Base-by-base conservation (phyloP, 2,113 vertebrate species). In the Pangasianodon gigas region DNA sequence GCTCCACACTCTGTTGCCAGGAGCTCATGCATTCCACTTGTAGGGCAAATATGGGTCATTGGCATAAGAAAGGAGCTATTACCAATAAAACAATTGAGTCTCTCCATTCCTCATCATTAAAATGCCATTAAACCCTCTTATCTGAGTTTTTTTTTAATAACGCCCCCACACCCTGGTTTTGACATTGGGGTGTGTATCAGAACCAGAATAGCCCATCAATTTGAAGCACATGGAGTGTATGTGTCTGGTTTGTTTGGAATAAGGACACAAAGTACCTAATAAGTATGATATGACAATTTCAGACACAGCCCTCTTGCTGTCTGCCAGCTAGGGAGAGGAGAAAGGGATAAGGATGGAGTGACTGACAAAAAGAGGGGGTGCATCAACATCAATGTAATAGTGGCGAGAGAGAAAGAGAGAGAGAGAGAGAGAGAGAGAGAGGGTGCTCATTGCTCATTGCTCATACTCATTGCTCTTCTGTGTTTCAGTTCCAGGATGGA, bases 401-500 rank as follows among this genome's bases (percentile, higher is more conserved):
- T 48, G 11, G 19, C 26, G 13, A 14, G 52, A 29, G 75, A 75
- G 37, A 75, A 18, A 75, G 18, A 44, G 71, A 74, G 2, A 74
- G 14, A 41, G 37, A 74, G 71, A 44, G 37, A 3, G 67, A 56
- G 29, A 54, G 18, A 37, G 56, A n/a, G 29, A 32, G 48, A 44
- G n/a, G n/a, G n/a, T n/a, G n/a, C n/a, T n/a, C n/a, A n/a, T n/a
- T n/a, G n/a, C n/a, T n/a, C n/a, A n/a, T n/a, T n/a, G n/a, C n/a
- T n/a, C n/a, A n/a, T n/a, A 56, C 37, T 41, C 26, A 80, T 48
- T 21, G 71, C 32, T 51, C 32, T 44, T 67, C 65, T 86, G 29
- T 80, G 19, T 91, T 81, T 75, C 95, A 99, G 98, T 98, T 97
- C 91, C 97, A 97, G 94, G 97, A 96, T 13, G 98, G 97, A 0